Percentiles rank a stretch among this genome's conserved stretches.
phyloP scores from a whole-genome alignment of 2,113 vertebrate species.

The Astur gentilis region DNA sequence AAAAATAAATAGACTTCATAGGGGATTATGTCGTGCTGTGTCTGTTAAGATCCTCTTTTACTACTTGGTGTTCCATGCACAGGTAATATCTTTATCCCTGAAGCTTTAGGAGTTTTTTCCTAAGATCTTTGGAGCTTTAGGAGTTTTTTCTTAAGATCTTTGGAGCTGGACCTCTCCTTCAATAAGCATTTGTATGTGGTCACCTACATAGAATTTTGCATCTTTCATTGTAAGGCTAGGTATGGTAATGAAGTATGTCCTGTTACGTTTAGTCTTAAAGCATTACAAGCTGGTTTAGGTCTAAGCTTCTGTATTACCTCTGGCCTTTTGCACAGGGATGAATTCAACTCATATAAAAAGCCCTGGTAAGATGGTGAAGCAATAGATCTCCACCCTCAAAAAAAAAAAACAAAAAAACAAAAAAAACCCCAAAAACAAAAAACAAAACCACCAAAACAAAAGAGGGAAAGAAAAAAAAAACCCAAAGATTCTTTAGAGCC shows the following conservation, averaged over 20 bases:
- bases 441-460: neutral
- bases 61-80: neutral
- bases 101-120: neutral
- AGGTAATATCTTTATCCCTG: neutral
- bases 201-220: accelerated
- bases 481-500: neutral
- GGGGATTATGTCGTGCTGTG: neutral
- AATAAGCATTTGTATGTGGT: neutral
- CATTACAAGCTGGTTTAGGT: neutral
- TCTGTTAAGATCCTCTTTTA: neutral
- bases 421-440: neutral
- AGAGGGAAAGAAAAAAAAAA: too few relatives aligned
- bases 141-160: neutral
- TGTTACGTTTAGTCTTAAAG: neutral
- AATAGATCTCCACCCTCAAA: neutral
- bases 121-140: too few relatives aligned
- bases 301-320: neutral
- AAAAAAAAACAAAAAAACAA: neutral
- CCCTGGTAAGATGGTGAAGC: neutral
- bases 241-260: neutral
- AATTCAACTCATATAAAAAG: neutral
- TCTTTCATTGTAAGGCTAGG: neutral
- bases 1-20: neutral
- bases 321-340: neutral
- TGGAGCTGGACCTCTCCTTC: neutral